phyloP scores from a whole-genome alignment of 2,797 vertebrate genomes.

The Sebastes umbrosus region DNA sequence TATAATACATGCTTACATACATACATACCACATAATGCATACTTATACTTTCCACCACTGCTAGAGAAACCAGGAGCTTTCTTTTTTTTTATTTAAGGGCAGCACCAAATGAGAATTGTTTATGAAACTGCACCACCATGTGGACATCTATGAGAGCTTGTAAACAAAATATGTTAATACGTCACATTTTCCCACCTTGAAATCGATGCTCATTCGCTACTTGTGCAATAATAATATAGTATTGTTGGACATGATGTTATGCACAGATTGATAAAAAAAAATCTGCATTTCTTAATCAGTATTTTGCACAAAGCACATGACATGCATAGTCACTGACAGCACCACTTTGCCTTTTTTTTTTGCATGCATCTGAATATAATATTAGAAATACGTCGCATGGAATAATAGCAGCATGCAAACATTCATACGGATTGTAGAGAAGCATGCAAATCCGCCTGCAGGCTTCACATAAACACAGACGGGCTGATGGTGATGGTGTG shows the following conservation, averaged over 20 bases:
- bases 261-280: not conserved
- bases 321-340: not conserved
- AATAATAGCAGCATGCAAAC: not conserved
- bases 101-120: not conserved
- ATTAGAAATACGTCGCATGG: accelerated
- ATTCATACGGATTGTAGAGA: not conserved
- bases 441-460: not conserved
- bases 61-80: not conserved
- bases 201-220: not conserved
- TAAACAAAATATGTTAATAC: not conserved
- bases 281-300: not conserved
- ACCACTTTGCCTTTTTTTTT: too few species aligned
- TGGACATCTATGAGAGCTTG: conserved; percentile 17
- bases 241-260: not conserved
- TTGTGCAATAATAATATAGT: not conserved
- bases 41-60: too few species aligned
- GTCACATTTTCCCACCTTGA: not conserved
- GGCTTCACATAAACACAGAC: not conserved
- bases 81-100: not conserved
- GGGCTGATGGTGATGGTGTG: too few species aligned
- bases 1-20: too few species aligned
- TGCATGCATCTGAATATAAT: not conserved
- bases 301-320: not conserved
- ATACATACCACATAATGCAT: too few species aligned
- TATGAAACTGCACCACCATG: conserved; percentile 54